A percentile compares a stretch with the other conserved stretches of the same genome.
phyloP scores from a whole-genome alignment of 1,140 invertebrate species.

The Hirudo medicinalis region DNA sequence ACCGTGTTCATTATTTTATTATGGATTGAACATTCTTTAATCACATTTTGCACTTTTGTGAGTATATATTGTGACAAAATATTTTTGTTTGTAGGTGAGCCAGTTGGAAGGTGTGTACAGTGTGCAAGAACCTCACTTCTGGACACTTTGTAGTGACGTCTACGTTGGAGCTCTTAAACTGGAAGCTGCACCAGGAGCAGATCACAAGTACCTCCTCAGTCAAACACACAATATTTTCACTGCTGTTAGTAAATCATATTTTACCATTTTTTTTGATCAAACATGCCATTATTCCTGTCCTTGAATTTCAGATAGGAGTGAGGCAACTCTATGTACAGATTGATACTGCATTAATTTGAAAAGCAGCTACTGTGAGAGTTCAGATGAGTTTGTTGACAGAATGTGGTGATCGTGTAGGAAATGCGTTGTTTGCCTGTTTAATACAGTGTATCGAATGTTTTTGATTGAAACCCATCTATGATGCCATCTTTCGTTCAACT shows the following conservation, averaged over 20 bases:
- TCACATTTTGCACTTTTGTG: not conserved
- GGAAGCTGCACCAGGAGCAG: conserved; percentile 76
- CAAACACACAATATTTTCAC: conserved; percentile 86
- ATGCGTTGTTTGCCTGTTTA: too few species aligned
- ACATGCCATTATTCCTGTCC: not conserved
- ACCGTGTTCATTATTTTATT: not conserved
- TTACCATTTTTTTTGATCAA: not conserved
- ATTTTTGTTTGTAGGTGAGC: conserved; percentile 45
- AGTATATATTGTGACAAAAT: too few species aligned
- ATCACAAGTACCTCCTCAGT: conserved; percentile 74
- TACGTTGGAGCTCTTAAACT: conserved; percentile 82
- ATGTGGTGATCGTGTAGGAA: too few species aligned
- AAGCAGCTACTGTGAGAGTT: too few species aligned
- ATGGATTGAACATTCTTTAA: not conserved
- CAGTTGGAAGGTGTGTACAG: conserved; percentile 55
- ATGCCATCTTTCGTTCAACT: too few species aligned
- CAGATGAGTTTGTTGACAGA: too few species aligned
- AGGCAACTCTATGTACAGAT: conserved; percentile 79
- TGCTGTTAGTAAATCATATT: conserved; percentile 34
- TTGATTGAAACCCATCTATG: too few species aligned
- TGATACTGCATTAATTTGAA: conserved; percentile 43
- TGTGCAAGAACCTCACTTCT: conserved; percentile 78
- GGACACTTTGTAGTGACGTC: conserved; percentile 84
- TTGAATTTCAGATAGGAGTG: conserved; percentile 59
- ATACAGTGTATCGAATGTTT: too few species aligned